Evolutionary conservation across 1,140 invertebrate species (phyloP).

Genomic region (Cotesia typhae): DNA sequence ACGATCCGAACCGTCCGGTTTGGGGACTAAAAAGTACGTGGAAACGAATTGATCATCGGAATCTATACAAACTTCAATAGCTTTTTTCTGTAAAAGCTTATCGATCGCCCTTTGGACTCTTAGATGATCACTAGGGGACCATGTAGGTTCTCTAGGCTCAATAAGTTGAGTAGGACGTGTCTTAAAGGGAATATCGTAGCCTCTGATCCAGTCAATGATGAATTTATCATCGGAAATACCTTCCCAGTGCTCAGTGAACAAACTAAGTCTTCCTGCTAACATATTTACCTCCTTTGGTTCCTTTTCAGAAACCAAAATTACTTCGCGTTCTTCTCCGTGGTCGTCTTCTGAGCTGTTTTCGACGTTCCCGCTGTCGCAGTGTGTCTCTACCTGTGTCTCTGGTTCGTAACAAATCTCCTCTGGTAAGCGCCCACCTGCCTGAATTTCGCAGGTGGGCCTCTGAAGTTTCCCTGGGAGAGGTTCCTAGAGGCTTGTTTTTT

Average conservation of each 20-base stretch:
- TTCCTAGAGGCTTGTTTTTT: slow-evolving; percentile 27
- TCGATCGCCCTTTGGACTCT: slow-evolving; percentile 1
- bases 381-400: not conserved
- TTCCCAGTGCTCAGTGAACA: slow-evolving; percentile 13
- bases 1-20: slow-evolving; percentile 26
- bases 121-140: not conserved
- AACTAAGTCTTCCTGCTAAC: slow-evolving; percentile 8
- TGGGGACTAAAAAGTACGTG: slow-evolving; percentile 27
- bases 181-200: slow-evolving; percentile 18
- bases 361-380: not conserved
- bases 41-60: slow-evolving; percentile 35
- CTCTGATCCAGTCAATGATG: slow-evolving; percentile 7
- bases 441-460: not conserved
- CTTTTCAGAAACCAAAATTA: not conserved
- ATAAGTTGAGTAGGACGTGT: slow-evolving; percentile 5
- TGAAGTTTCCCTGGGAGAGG: not conserved
- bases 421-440: slow-evolving; percentile 9
- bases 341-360: slow-evolving; percentile 11
- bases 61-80: slow-evolving; percentile 17
- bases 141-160: slow-evolving; percentile 9
- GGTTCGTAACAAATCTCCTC: slow-evolving; percentile 4
- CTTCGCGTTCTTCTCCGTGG: not conserved
- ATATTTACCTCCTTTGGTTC: not conserved
- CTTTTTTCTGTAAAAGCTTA: slow-evolving; percentile 24
- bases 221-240: slow-evolving; percentile 11